Base-by-base conservation (phyloP, 2,113 vertebrate species). In the Poeciliopsis prolifica region DNA sequence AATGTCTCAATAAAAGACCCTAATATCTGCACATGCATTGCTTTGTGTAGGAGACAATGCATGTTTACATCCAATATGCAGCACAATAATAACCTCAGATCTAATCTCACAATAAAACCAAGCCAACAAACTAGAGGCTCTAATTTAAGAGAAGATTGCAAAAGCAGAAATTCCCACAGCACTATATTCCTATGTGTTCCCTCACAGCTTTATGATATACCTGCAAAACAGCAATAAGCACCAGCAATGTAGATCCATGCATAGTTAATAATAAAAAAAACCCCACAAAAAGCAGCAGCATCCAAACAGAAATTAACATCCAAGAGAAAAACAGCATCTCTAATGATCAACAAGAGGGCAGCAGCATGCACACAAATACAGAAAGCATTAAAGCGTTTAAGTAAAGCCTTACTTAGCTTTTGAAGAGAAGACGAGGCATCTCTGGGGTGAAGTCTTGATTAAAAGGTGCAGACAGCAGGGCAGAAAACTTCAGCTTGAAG, bases 221-320 rank as follows among this genome's bases (percentile, higher is more conserved):
- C 84, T 87, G 88, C 77, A 77, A 60, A 61, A 40, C 64, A 68
- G n/a, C 24, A 65, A 65, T 4, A 70, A 74, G 61, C 76, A 44
- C 10, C 69, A 68, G 42, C 64, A 65, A 75, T 70, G n/a, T 0
- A 58, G 7, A 51, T 37, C 35, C 66, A 58, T 76, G 28, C 35
- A 60, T 74, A 66, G 85, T 77, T 74, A 68, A 70, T 48, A 75
- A 78, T 11, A 58, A 68, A 78, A 86, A 83, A 58, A 7, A 28
- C 1, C 75, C 1, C 75, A 76, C 5, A 63, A 60, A 66, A 75
- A 63, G 72, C 71, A 77, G 71, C 81, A 63, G 72, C 63, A 42
- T 60, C 30, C 68, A 79, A 68, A 73, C 37, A 78, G 31, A 72
- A 65, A 51, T 72, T 7, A 74, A 10, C 44, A 63, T 30, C 65